Evolutionary conservation across 2,797 vertebrate genomes (phyloP), one percentile per base, ranked within the genome.

Genomic region (Emydoidea blandingii): DNA sequence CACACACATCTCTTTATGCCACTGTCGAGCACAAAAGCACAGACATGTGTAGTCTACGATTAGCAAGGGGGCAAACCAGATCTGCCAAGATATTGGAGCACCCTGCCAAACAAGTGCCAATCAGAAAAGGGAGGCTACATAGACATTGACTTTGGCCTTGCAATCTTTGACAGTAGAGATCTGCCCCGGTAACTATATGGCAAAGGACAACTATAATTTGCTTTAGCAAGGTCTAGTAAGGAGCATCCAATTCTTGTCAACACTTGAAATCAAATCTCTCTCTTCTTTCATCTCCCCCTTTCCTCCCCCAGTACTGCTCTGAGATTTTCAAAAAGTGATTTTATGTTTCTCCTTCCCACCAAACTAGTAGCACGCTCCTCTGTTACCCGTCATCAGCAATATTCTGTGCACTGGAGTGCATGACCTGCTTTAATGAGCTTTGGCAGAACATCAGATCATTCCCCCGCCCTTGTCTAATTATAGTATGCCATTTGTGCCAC

Each of bases 361-460:
- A 91, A 95, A 87, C 90, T 65, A 81, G 7, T 72, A 84, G 79
- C n/a, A 16, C 78, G 41, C 5, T 79, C 76, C 3, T 95, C 94
- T 91, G 81, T 88, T 85, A 44, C 88, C 83, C 86, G 65, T 76
- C 87, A 92, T 53, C 92, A 94, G 86, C 2, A 19, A 86, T 83
- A 65, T 41, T 94, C 85, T 93, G 91, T 79, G 94, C 78, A 49
- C 68, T 74, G 37, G 56, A 92, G 93, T 87, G 94, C 95, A 90
- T 82, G 93, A 90, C 93, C 95, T 85, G 12, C 76, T 96, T 96
- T 95, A 97, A 94, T 93, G 93, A 91, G 92, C 41, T 91, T 87
- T 97, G 97, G 96, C 96, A 94, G 92, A 97, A 91, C 54, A 95
- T 93, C 93, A 93, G 89, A 62, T 12, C 90, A 81, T 94, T 93